Base-by-base conservation (phyloP, 2,113 vertebrate genomes). In the Spea bombifrons region DNA sequence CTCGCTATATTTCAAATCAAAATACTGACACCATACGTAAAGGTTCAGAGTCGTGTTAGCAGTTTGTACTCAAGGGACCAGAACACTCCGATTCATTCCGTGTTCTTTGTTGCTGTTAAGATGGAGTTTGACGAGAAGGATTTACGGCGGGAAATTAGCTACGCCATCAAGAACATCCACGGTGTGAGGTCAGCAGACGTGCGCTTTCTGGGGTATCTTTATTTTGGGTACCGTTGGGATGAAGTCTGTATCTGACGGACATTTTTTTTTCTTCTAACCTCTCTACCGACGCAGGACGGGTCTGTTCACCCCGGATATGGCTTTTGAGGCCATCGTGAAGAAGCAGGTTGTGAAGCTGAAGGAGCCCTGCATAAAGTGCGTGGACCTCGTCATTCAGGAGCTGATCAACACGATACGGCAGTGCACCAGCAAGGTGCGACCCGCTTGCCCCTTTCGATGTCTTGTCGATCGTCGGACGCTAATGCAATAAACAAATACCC, bases 51-150 rank as follows among this genome's bases (percentile, higher is more conserved):
- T n/a, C n/a, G n/a, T n/a, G n/a, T n/a, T 53, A 53, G 5, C 12
- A 55, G 12, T 55, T 1, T 55, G 52, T 2, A 55, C 7, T 55
- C 7, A 55, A 55, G 52, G 7, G 52, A 8, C 7, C 52, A 55
- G 52, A 55, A 55, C 3, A 55, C 12, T 55, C 52, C 52, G 3
- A 13, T 55, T 55, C 12, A 13, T 30, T 30, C 30, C 30, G 30
- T 43, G 17, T 46, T 68, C 10, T 75, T 45, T 75, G 8, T 64
- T n/a, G 75, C 30, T 61, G 30, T 17, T 3, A 85, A 99, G 97
- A 97, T 99, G 91, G 96, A 98, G 71, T 98, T 98, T 7, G 96
- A 99, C 0, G 97, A 99, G 88, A 99, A 99, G 83, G 96, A 99
- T 55, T 74, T 99, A 68, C 81, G 97, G 77, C 82, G 96, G 45